Base-by-base conservation (phyloP, 1,140 invertebrate genomes). In the Hyposmocoma kahamanoa region DNA sequence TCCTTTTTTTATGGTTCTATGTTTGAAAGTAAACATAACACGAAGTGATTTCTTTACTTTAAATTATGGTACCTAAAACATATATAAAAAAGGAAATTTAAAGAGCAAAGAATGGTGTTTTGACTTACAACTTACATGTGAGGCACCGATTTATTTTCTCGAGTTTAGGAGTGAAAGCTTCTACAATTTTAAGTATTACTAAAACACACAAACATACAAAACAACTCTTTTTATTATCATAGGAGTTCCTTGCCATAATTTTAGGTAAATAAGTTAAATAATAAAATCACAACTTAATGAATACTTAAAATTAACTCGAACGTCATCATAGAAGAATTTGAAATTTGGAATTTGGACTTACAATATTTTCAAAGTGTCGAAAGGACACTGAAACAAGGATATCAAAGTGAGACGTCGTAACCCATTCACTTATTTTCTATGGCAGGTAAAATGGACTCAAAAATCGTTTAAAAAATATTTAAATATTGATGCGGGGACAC, bases 231-330 rank as follows among this genome's bases (percentile, higher is more conserved):
- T 72, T 74, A 78, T 83, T 78, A 71, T 67, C 68, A 69, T 77
- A 79, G 64, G 63, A 70, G 66, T 70, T 75, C 71, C 71, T 81
- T 80, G 78, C 67, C 78, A 80, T 84, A 82, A 84, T 84, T 84
- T 84, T 69, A 77, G 68, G 59, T 84, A 79, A 79, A 84, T 84
- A 84, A 78, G 69, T 79, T 81, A 77, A 83, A 77, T 72, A 84
- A 80, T 83, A 80, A 78, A 74, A 77, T 80, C 74, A 79, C 75
- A 78, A 80, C 79, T 83, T 80, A 80, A 74, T 67, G 77, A 79
- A 81, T 74, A 74, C 79, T 81, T 81, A 83, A 74, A 83, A 77
- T 83, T 81, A 83, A 76, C 62, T 65, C 64, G 50, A 71, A 72
- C 69, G 71, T 62, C 67, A 59, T 62, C 45, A 13, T 20, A 24